Base-by-base conservation (phyloP, 2,888 invertebrate species). In the Didymodactylos carnosus region DNA sequence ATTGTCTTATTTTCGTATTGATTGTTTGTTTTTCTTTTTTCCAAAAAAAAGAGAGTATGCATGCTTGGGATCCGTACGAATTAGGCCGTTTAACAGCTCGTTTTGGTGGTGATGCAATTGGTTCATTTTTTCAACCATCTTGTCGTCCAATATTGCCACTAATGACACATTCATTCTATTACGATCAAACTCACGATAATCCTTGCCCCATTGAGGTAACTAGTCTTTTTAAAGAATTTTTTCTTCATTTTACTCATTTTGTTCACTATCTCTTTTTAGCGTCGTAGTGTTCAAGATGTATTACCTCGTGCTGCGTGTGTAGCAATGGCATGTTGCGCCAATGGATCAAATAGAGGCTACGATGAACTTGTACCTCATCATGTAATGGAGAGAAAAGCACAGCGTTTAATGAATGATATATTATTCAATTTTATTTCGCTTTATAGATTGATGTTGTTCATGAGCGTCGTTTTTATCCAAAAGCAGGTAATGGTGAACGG, bases 131-230 rank as follows among this genome's bases (percentile, higher is more conserved):
- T 25, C 49, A 89, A 79, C 87, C 89, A 11, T 78, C 81, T n/a
- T 77, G 80, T 25, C 88, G 91, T 71, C 88, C 89, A 39, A 84
- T 91, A 77, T 87, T 88, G 2, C 88, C 90, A 0, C 85, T 86
- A 73, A 88, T 94, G 75, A 94, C 97, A 14, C 95, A 93, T 84
- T 98, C 97, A 19, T 84, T 97, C 76, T 92, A 98, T 83, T 86
- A 93, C 80, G 98, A 98, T 85, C 87, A 90, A 79, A 94, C 95
- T n/a, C 98, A 98, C 84, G 98, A 98, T 84, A 98, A 98, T 86
- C 91, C 90, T 19, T 85, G 83, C 41, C 84, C 49, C 35, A 69
- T 72, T 16, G 39, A 53, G 29, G 29, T 25, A 29, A 25, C n/a
- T n/a, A n/a, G n/a, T n/a, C n/a, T n/a, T n/a, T n/a, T n/a, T n/a